Conservation (phyloP, 2,888 invertebrate species). For the Andricus curvator region DNA sequence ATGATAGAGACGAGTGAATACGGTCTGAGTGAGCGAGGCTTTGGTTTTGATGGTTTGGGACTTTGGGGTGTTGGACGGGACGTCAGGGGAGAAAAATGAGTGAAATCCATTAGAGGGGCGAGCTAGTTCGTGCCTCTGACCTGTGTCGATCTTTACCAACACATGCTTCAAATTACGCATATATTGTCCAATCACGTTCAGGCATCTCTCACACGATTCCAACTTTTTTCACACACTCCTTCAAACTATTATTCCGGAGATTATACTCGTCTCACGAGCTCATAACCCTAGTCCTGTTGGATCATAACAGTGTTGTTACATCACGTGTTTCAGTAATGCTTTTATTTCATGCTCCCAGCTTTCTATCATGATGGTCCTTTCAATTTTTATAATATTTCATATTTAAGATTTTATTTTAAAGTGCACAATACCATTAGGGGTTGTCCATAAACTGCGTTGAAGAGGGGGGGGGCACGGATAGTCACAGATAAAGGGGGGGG, state of each 20-base stretch:
- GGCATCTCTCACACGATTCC: constrained; percentile 40
- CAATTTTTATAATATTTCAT: background rate
- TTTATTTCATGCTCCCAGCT: constrained; percentile 50
- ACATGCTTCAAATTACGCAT: constrained; percentile 46
- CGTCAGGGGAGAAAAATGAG: constrained; percentile 77
- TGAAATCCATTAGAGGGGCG: constrained; percentile 76
- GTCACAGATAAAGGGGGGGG: no score
- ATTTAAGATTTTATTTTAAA: no score
- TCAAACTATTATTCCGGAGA: constrained; percentile 47
- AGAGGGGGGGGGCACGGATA: no score
- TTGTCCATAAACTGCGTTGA: no score
- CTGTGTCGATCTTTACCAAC: constrained; percentile 65
- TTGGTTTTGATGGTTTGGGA: constrained; percentile 53
- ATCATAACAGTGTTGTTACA: constrained; percentile 50
- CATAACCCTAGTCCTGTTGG: constrained; percentile 50
- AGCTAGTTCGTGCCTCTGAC: constrained; percentile 66
- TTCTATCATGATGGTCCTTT: background rate
- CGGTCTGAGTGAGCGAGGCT: background rate
- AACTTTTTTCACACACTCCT: constrained; percentile 42
- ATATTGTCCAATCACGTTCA: constrained; percentile 49
- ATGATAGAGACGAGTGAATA: background rate
- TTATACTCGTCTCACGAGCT: constrained; percentile 46
- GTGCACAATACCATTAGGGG: no score
- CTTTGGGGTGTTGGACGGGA: constrained; percentile 64
- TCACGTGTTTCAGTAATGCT: constrained; percentile 72